Conservation (phyloP, 2,113 vertebrate species). For the Gambusia holbrooki region DNA sequence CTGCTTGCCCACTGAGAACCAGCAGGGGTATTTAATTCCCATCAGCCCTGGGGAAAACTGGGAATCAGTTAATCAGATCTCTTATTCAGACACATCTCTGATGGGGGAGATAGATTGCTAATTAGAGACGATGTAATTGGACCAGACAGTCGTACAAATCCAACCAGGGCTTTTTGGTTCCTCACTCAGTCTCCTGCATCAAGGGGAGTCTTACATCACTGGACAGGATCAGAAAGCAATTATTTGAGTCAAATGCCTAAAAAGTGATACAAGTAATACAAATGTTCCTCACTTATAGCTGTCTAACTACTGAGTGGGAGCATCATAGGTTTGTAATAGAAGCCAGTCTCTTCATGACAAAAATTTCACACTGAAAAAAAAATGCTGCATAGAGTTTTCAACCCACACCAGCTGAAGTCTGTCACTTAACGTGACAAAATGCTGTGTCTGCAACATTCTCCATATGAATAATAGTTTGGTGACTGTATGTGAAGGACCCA, state of each 20-base stretch:
- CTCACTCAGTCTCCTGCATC: not conserved
- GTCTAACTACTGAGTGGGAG: no score
- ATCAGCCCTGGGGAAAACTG: conserved; percentile 45
- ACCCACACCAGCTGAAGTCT: not conserved
- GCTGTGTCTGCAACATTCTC: not conserved
- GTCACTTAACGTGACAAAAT: not conserved
- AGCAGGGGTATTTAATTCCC: conserved; percentile 64
- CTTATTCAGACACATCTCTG: conserved; percentile 42
- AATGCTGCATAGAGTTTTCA: no score
- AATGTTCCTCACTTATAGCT: conserved; percentile 14
- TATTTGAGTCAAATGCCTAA: not conserved
- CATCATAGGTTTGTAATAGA: no score
- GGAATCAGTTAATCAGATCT: conserved; percentile 61
- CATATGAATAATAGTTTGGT: not conserved
- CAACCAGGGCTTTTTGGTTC: conserved; percentile 9
- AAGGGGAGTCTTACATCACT: not conserved
- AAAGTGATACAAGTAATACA: conserved; percentile 12
- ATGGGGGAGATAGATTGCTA: conserved; percentile 11
- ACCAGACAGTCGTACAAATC: conserved; percentile 26
- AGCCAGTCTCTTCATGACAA: no score
- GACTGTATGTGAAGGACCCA: not conserved
- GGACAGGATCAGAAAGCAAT: conserved; percentile 8
- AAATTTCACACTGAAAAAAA: no score
- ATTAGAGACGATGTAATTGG: conserved; percentile 43
- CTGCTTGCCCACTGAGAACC: conserved; percentile 52